These are phyloP conservation scores for Pyrocoelia pectoralis DNA, from an alignment of 2,888 invertebrate species.

Conservation along the genomic window DNA sequence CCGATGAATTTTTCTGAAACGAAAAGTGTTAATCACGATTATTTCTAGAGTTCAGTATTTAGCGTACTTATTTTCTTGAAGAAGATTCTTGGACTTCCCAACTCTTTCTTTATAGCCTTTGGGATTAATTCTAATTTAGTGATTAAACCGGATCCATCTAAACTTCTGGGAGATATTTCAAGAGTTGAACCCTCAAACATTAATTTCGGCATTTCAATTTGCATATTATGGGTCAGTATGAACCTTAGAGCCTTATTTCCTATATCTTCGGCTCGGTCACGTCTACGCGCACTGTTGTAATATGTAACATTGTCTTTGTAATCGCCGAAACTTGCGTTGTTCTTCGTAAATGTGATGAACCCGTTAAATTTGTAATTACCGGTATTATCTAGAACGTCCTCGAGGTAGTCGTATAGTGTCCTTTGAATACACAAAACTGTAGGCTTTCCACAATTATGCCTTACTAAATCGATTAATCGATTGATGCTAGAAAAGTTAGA, in stretches of 20 bases:
- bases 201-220: constrained; percentile 73
- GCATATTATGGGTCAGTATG: constrained; percentile 79
- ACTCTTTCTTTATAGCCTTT: constrained; percentile 53
- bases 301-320: constrained; percentile 21
- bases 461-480: constrained; percentile 75
- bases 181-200: constrained; percentile 78
- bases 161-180: constrained; percentile 75
- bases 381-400: constrained; percentile 67
- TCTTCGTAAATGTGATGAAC: constrained; percentile 62
- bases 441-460: constrained; percentile 74
- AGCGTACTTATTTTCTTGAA: constrained; percentile 75
- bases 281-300: constrained; percentile 56
- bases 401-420: constrained; percentile 76
- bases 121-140: constrained; percentile 77
- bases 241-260: constrained; percentile 72
- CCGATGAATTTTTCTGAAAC: constrained; percentile 79
- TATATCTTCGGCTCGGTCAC: constrained; percentile 75
- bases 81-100: constrained; percentile 67
- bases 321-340: constrained; percentile 43
- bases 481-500: constrained; percentile 63
- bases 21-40: neutral
- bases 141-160: constrained; percentile 78
- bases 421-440: constrained; percentile 79
- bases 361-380: constrained; percentile 59
- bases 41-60: neutral